Conservation (phyloP, 2,888 invertebrate genomes). For the Lasioglossum malachurum region DNA sequence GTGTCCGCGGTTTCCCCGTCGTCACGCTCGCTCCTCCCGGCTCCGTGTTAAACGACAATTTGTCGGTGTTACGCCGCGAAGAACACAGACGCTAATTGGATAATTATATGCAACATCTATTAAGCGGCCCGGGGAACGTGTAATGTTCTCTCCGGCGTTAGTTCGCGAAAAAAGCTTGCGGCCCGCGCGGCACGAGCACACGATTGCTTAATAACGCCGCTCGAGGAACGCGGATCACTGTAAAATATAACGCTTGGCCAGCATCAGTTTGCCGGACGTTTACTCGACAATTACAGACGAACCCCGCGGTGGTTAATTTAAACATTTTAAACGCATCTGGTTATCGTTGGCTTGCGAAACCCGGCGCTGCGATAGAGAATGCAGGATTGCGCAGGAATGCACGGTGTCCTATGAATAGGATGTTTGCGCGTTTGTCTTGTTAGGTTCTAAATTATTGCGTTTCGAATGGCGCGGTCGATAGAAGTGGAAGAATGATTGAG, state of each 20-base stretch:
- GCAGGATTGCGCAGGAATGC: neutral
- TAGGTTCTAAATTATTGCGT: neutral
- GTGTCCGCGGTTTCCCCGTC: conserved; percentile 16
- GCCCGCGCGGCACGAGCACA: conserved; percentile 7
- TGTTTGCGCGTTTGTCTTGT: neutral
- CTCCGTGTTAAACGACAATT: conserved; percentile 38
- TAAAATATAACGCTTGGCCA: conserved; percentile 24
- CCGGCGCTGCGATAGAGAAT: neutral
- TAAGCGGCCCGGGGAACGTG: conserved; percentile 43
- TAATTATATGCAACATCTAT: conserved; percentile 60
- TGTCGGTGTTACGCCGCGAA: conserved; percentile 34
- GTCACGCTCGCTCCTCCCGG: conserved; percentile 34
- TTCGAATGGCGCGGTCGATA: neutral
- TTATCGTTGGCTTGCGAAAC: neutral
- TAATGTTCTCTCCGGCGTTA: conserved; percentile 25
- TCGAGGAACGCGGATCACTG: neutral
- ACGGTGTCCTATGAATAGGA: neutral
- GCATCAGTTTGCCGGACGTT: conserved; percentile 6
- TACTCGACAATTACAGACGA: conserved; percentile 32
- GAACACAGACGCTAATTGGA: conserved; percentile 58
- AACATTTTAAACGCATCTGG: neutral
- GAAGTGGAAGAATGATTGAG: neutral
- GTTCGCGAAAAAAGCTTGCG: neutral
- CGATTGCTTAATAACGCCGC: conserved; percentile 50
- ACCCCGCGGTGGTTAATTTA: conserved; percentile 12